phyloP scores from a whole-genome alignment of 2,113 vertebrate genomes.

The Chamaea fasciata region DNA sequence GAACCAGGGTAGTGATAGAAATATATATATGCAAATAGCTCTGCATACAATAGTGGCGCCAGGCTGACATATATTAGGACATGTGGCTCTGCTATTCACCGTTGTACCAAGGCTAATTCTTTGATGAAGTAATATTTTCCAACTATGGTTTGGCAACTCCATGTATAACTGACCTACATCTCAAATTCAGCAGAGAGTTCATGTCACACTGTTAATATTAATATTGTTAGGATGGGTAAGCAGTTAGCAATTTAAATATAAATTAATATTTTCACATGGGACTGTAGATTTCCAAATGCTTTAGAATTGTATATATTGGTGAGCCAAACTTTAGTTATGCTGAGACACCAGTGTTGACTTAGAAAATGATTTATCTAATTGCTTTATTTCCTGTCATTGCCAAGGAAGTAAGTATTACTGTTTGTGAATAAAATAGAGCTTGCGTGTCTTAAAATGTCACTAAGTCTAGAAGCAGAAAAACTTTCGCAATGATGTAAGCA shows the following conservation, averaged over 20 bases:
- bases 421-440: slow-evolving; percentile 28
- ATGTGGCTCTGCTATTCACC: slow-evolving; percentile 33
- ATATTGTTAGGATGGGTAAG: slow-evolving; percentile 50
- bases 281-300: slow-evolving; percentile 41
- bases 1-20: slow-evolving; percentile 24
- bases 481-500: neutral
- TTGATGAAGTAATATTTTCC: slow-evolving; percentile 69
- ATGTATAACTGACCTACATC: slow-evolving; percentile 28
- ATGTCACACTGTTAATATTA: slow-evolving; percentile 52
- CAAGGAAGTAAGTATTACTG: slow-evolving; percentile 43
- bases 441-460: slow-evolving; percentile 20
- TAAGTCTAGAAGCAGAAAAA: slow-evolving; percentile 14
- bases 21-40: slow-evolving; percentile 31
- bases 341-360: slow-evolving; percentile 59
- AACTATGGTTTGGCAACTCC: slow-evolving; percentile 32
- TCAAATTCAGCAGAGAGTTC: slow-evolving; percentile 53
- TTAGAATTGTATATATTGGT: neutral
- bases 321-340: slow-evolving; percentile 35
- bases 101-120: slow-evolving; percentile 42
- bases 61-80: slow-evolving; percentile 37
- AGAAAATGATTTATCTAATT: slow-evolving; percentile 58
- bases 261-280: slow-evolving; percentile 56
- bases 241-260: slow-evolving; percentile 53
- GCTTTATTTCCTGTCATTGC: slow-evolving; percentile 56
- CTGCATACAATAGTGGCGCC: slow-evolving; percentile 48